phyloP scores from a whole-genome alignment of 2,888 invertebrate species.

The Nycteola revayana region DNA sequence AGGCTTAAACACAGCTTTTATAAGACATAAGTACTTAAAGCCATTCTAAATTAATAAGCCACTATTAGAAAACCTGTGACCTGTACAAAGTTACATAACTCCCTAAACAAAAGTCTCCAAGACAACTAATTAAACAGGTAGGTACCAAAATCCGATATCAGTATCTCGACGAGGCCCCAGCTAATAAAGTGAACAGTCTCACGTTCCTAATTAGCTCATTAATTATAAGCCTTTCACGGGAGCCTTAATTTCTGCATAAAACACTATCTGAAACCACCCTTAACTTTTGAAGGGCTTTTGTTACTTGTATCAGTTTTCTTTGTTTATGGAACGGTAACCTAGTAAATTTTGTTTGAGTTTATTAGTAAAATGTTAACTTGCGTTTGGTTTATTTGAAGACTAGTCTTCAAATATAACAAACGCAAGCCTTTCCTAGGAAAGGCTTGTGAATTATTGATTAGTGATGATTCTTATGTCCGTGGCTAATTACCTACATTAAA shows the following conservation, averaged over 20 bases:
- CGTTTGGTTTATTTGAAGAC: too few relatives aligned
- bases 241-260: constrained; percentile 77
- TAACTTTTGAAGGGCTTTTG: constrained; percentile 70
- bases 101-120: constrained; percentile 50
- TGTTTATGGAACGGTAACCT: constrained; percentile 13
- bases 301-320: constrained; percentile 50
- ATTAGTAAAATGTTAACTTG: too few relatives aligned
- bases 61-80: neutral
- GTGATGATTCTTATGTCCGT: too few relatives aligned
- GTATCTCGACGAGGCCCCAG: constrained; percentile 64
- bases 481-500: too few relatives aligned
- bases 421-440: too few relatives aligned
- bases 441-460: too few relatives aligned
- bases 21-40: too few relatives aligned
- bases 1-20: too few relatives aligned
- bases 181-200: constrained; percentile 75
- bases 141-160: constrained; percentile 78
- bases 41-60: too few relatives aligned
- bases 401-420: too few relatives aligned
- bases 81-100: neutral
- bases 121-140: constrained; percentile 73
- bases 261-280: constrained; percentile 55
- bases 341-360: too few relatives aligned
- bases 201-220: constrained; percentile 79
- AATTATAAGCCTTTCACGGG: constrained; percentile 77